phyloP scores from a whole-genome alignment of 1,140 invertebrate genomes.

The Rhyacophila brunnea region DNA sequence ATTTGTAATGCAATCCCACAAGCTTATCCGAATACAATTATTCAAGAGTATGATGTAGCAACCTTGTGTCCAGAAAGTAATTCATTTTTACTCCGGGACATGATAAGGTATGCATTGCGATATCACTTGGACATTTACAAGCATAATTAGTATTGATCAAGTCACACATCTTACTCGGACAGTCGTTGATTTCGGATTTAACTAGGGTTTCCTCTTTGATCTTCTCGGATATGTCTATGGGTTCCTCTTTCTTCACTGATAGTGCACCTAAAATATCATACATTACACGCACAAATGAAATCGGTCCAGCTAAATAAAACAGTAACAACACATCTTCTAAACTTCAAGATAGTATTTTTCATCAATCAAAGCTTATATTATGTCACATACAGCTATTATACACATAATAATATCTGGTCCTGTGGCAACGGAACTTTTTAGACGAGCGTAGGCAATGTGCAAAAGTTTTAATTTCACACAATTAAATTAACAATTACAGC shows the following conservation, averaged over 20 bases:
- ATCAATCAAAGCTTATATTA: too few species aligned
- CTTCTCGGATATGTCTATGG: background rate
- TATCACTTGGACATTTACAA: background rate
- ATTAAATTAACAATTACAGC: too few species aligned
- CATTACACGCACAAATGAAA: background rate
- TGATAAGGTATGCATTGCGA: slow-evolving; percentile 9
- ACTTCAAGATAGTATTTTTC: too few species aligned
- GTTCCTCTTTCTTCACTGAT: slow-evolving; percentile 4
- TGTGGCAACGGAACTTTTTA: too few species aligned
- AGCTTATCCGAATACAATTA: background rate
- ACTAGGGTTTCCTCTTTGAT: slow-evolving; percentile 21
- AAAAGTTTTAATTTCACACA: too few species aligned
- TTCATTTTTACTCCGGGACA: slow-evolving; percentile 9
- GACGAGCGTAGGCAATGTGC: too few species aligned
- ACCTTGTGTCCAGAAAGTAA: slow-evolving; percentile 14
- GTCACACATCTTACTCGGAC: slow-evolving; percentile 27
- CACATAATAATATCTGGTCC: too few species aligned
- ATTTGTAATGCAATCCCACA: too few species aligned
- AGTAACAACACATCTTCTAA: background rate
- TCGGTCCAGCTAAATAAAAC: background rate
- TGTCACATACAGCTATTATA: too few species aligned
- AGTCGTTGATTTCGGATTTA: slow-evolving; percentile 23
- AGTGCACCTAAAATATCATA: slow-evolving; percentile 16
- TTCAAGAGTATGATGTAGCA: slow-evolving; percentile 10
- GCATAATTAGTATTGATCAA: slow-evolving; percentile 8